phyloP scores from a whole-genome alignment of 2,888 invertebrate species.

The Argyresthia albistria region DNA sequence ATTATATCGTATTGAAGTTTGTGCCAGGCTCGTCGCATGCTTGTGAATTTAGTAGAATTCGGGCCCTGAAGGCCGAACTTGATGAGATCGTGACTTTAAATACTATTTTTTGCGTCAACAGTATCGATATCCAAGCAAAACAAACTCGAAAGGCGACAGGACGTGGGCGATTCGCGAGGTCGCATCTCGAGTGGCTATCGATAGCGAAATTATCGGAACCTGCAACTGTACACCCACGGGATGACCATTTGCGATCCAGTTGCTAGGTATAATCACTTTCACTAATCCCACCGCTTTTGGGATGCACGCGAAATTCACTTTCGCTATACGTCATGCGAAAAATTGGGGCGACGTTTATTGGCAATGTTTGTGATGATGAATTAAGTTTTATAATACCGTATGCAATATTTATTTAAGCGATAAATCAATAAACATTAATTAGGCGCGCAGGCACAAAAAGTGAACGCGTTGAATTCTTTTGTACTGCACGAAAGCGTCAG shows the following conservation, averaged over 20 bases:
- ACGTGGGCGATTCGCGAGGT: neutral
- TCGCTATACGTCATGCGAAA: neutral
- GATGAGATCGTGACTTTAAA: neutral
- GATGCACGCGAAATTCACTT: constrained; percentile 2
- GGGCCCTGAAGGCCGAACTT: too few species aligned
- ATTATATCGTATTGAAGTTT: too few species aligned
- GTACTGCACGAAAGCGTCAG: too few species aligned
- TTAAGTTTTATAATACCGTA: too few species aligned
- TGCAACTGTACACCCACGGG: neutral
- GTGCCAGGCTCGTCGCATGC: too few species aligned
- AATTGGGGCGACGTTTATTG: neutral
- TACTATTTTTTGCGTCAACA: neutral
- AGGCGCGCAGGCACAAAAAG: too few species aligned
- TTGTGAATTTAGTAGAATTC: too few species aligned
- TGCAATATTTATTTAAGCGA: too few species aligned
- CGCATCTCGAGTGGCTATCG: neutral
- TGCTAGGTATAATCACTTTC: neutral
- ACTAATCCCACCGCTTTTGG: constrained; percentile 1
- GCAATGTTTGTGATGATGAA: too few species aligned
- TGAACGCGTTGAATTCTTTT: too few species aligned
- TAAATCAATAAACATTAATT: too few species aligned
- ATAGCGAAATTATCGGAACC: neutral
- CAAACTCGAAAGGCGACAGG: neutral
- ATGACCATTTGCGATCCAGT: neutral
- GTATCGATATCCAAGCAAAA: neutral